Conservation (phyloP, 2,888 invertebrate species). For the Minunthozetes semirufus region DNA sequence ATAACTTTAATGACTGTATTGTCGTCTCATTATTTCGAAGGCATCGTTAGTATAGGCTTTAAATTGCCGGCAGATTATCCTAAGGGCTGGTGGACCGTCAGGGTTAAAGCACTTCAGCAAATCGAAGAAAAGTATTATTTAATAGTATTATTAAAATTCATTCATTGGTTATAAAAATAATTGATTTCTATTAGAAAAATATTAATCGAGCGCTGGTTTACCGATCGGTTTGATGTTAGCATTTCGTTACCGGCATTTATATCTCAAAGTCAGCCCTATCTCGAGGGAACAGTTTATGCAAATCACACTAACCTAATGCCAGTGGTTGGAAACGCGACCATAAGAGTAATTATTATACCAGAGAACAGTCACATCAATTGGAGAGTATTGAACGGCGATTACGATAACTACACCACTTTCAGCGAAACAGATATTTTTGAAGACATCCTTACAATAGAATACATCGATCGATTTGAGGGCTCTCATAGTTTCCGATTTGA, state of each 20-base stretch:
- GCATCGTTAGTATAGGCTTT: conserved; percentile 82
- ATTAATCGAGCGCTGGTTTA: conserved; percentile 43
- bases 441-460: conserved; percentile 16
- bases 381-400: conserved; percentile 14
- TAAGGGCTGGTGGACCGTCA: conserved; percentile 84
- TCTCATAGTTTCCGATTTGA: conserved; percentile 41
- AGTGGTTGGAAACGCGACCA: conserved; percentile 48
- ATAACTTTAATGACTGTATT: background rate
- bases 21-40: conserved; percentile 51
- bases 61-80: conserved; percentile 81
- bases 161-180: background rate
- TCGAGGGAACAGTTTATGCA: conserved; percentile 41
- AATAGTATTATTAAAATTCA: background rate
- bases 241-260: conserved; percentile 42
- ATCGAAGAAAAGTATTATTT: conserved; percentile 38
- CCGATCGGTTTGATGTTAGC: conserved; percentile 27
- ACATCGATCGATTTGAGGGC: conserved; percentile 40
- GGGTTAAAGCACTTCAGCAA: conserved; percentile 65
- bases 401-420: background rate
- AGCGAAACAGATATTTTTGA: conserved; percentile 12
- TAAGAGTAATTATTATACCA: conserved; percentile 44
- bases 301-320: conserved; percentile 41
- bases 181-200: conserved; percentile 25
- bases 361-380: conserved; percentile 22
- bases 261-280: conserved; percentile 40